These are phyloP conservation scores for Anas platyrhynchos DNA, from an alignment of 2,113 vertebrate genomes.

Conservation along the genomic window DNA sequence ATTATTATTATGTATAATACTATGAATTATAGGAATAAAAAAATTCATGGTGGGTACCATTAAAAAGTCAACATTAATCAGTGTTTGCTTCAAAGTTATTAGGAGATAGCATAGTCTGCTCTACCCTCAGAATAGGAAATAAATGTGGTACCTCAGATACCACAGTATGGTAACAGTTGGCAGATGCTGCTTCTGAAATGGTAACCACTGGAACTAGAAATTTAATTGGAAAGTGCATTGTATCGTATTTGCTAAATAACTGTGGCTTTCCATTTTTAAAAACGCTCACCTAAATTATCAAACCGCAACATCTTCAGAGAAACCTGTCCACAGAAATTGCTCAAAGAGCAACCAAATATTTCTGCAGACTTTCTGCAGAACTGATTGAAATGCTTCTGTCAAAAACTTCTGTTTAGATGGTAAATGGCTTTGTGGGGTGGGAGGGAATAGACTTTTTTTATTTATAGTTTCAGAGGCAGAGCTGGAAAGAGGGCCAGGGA, in stretches of 20 bases:
- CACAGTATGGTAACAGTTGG: slow-evolving; percentile 9
- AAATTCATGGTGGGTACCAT: slow-evolving; percentile 20
- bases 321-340: not conserved
- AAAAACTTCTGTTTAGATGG: not conserved
- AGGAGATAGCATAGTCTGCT: not conserved
- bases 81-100: not conserved
- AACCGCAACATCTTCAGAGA: not conserved
- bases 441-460: not conserved
- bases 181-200: slow-evolving; percentile 3
- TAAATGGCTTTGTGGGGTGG: not conserved
- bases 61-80: slow-evolving; percentile 63
- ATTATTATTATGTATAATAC: slow-evolving; percentile 35
- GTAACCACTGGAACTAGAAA: not conserved
- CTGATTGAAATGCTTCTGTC: not conserved
- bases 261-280: not conserved
- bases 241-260: not conserved
- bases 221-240: not conserved
- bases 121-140: slow-evolving; percentile 40
- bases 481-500: not conserved
- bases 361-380: not conserved
- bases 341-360: not conserved
- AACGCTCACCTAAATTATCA: slow-evolving; percentile 7
- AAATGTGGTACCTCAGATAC: slow-evolving; percentile 19
- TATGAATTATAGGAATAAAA: slow-evolving; percentile 43
- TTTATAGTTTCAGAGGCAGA: not conserved